These are phyloP conservation scores for Pavo muticus DNA, from an alignment of 2,113 vertebrate genomes.

Conservation along the genomic window DNA sequence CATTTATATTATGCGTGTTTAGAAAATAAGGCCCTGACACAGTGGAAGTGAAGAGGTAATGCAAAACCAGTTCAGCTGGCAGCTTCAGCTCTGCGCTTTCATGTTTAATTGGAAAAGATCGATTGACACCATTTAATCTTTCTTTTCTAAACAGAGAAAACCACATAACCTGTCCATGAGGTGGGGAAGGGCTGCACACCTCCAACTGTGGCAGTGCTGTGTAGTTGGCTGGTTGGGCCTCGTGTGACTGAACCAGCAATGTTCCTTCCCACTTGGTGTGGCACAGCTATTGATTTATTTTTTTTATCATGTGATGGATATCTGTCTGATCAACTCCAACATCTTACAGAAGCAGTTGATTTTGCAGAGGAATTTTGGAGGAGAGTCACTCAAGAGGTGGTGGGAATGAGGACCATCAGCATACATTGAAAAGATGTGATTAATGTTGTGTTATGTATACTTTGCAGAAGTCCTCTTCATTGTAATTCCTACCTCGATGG, in stretches of 20 bases:
- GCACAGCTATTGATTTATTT: rapidly evolving
- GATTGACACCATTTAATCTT: not conserved
- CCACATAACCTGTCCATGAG: rapidly evolving
- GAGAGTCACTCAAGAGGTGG: not conserved
- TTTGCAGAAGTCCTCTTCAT: not conserved
- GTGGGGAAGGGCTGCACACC: rapidly evolving
- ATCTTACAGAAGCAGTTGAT: not conserved
- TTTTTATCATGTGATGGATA: not conserved
- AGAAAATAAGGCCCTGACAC: not conserved
- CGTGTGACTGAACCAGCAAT: not conserved
- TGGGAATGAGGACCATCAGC: not conserved
- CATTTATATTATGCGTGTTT: rapidly evolving
- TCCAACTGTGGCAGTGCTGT: not conserved
- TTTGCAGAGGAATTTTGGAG: not conserved
- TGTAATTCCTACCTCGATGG: not conserved
- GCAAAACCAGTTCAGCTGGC: not conserved
- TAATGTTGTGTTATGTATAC: not conserved
- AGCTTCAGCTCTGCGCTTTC: rapidly evolving
- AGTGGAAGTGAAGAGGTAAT: not conserved
- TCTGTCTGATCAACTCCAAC: rapidly evolving
- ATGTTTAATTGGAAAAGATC: rapidly evolving
- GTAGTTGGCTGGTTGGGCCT: rapidly evolving
- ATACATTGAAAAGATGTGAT: no score
- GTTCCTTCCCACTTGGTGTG: not conserved
- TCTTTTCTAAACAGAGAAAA: not conserved